Conservation (phyloP, 2,113 vertebrate genomes). For the Penelope pileata region DNA sequence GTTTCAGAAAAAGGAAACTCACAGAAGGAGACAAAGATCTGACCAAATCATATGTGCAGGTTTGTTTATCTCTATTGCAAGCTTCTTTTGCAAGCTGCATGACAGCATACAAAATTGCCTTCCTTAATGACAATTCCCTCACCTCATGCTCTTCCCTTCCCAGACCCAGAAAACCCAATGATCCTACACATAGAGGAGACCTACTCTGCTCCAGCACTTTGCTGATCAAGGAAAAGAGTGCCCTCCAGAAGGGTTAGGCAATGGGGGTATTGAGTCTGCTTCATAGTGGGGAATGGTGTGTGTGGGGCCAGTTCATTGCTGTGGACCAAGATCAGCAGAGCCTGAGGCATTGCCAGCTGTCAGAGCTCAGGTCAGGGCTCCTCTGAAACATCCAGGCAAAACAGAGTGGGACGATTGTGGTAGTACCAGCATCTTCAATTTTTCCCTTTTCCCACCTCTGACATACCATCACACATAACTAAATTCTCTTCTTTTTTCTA, state of each 20-base stretch:
- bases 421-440: background rate
- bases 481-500: background rate
- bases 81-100: background rate
- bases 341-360: background rate
- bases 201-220: background rate
- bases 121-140: background rate
- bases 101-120: background rate
- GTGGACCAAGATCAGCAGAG: too few species aligned
- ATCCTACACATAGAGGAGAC: rapidly evolving
- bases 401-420: background rate
- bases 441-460: background rate
- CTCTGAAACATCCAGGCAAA: background rate
- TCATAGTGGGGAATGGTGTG: rapidly evolving
- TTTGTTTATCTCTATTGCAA: background rate
- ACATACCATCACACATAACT: background rate
- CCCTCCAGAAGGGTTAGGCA: background rate
- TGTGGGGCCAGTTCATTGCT: background rate
- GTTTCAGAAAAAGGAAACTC: background rate
- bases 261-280: rapidly evolving
- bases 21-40: background rate
- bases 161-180: background rate
- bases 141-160: background rate
- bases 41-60: background rate
- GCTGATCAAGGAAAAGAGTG: background rate
- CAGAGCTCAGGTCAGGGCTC: background rate